Evolutionary conservation across 2,888 invertebrate species (phyloP).

Genomic region (Apodemia hepburni): DNA sequence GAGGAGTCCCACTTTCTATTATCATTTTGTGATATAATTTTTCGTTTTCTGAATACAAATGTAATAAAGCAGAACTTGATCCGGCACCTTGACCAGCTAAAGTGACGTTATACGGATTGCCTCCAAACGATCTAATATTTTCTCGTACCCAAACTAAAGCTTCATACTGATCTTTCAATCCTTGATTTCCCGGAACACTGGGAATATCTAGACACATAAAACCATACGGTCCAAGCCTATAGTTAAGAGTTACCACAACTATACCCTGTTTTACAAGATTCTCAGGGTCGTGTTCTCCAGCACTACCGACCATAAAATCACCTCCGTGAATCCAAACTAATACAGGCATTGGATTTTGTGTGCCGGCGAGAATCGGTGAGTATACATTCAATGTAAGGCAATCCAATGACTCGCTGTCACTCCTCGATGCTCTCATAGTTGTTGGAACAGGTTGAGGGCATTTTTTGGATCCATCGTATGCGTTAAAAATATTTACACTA

Average conservation of each 20-base stretch:
- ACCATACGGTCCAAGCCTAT: constrained; percentile 67
- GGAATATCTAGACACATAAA: constrained; percentile 66
- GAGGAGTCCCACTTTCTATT: constrained; percentile 63
- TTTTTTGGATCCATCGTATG: constrained; percentile 50
- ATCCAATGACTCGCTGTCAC: constrained; percentile 61
- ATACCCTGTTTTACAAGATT: constrained; percentile 58
- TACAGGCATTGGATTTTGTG: constrained; percentile 57
- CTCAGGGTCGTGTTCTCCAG: constrained; percentile 46
- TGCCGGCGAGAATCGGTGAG: constrained; percentile 55
- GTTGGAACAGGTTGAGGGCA: constrained; percentile 52
- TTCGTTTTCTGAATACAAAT: constrained; percentile 57
- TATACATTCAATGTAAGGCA: constrained; percentile 84
- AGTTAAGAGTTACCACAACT: constrained; percentile 63
- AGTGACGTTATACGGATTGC: constrained; percentile 66
- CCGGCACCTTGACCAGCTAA: constrained; percentile 65
- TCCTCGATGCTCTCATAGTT: constrained; percentile 27
- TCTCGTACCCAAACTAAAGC: constrained; percentile 62
- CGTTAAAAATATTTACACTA: constrained; percentile 52
- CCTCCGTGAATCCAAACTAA: constrained; percentile 70
- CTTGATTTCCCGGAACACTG: constrained; percentile 62
- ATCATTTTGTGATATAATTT: constrained; percentile 65
- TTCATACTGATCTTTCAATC: constrained; percentile 62
- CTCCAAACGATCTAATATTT: constrained; percentile 65
- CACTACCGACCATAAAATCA: constrained; percentile 49
- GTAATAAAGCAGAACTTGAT: constrained; percentile 55